These are phyloP conservation scores for Pyrochroa serraticornis DNA, from an alignment of 2,888 invertebrate genomes.

Conservation along the genomic window DNA sequence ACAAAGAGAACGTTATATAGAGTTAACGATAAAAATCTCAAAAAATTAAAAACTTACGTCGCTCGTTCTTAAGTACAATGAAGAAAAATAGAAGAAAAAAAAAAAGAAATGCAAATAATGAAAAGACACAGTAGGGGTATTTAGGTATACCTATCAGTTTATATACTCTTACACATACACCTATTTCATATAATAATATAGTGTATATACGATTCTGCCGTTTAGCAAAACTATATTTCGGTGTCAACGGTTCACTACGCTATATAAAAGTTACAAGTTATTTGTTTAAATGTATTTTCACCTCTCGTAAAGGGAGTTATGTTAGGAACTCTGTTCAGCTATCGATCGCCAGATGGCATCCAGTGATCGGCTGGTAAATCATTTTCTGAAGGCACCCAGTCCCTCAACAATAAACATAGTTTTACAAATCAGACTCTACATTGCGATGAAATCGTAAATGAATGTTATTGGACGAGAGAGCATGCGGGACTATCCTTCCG, in stretches of 20 bases:
- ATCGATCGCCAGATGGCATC: slow-evolving; percentile 37
- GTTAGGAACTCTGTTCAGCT: slow-evolving; percentile 59
- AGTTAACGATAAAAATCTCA: slow-evolving; percentile 38
- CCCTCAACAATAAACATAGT: slow-evolving; percentile 57
- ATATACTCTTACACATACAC: slow-evolving; percentile 54
- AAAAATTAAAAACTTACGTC: slow-evolving; percentile 35
- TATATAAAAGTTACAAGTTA: slow-evolving; percentile 57
- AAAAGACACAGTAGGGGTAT: slow-evolving; percentile 37
- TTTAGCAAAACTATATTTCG: slow-evolving; percentile 58
- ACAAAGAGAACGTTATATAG: slow-evolving; percentile 38
- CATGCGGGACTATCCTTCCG: slow-evolving; percentile 15
- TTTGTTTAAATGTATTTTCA: slow-evolving; percentile 49
- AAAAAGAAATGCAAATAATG: slow-evolving; percentile 51
- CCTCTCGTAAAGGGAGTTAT: slow-evolving; percentile 55
- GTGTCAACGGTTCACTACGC: slow-evolving; percentile 55
- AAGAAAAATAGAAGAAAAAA: slow-evolving; percentile 34
- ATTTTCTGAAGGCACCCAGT: slow-evolving; percentile 60
- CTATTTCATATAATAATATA: slow-evolving; percentile 54
- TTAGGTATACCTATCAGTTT: slow-evolving; percentile 46
- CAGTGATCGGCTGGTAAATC: slow-evolving; percentile 46
- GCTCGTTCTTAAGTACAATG: slow-evolving; percentile 41
- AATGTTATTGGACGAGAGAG: slow-evolving; percentile 2
- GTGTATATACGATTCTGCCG: slow-evolving; percentile 55
- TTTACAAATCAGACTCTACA: slow-evolving; percentile 37
- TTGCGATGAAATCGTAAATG: slow-evolving; percentile 15